Conservation (phyloP, 2,797 vertebrate genomes). For the Bucorvus abyssinicus region DNA sequence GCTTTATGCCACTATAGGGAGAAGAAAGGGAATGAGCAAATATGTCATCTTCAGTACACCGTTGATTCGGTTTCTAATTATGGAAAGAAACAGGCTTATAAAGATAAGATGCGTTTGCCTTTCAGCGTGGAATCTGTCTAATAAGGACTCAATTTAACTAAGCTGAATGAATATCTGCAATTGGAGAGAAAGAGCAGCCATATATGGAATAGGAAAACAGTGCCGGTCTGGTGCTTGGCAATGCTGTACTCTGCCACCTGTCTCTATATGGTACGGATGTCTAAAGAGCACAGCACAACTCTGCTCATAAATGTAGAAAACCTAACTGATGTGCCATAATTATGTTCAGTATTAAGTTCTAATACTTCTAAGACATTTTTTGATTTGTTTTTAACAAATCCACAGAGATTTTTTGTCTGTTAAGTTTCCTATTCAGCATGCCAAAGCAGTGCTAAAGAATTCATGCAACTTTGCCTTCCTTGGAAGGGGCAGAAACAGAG, state of each 20-base stretch:
- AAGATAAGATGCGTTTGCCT: slow-evolving; percentile 30
- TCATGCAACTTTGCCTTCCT: background rate
- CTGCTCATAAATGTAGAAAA: background rate
- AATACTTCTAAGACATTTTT: slow-evolving; percentile 4
- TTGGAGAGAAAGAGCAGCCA: background rate
- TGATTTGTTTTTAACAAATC: background rate
- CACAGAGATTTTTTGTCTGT: background rate
- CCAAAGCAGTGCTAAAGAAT: background rate
- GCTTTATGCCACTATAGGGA: slow-evolving; percentile 28
- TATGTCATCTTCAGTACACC: slow-evolving; percentile 46
- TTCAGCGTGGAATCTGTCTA: background rate
- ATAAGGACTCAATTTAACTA: background rate
- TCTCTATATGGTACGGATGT: background rate
- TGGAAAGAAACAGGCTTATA: slow-evolving; percentile 50
- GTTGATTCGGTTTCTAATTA: slow-evolving; percentile 48
- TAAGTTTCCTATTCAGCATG: background rate
- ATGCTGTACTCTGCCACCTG: background rate
- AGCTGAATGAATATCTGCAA: slow-evolving; percentile 15
- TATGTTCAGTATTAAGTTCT: slow-evolving; percentile 12
- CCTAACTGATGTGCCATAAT: background rate
- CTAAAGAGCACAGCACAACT: background rate
- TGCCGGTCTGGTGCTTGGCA: background rate
- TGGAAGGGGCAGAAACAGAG: background rate
- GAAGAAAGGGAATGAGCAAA: slow-evolving; percentile 37
- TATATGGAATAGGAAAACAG: background rate